A percentile compares a stretch with the other conserved stretches of the same genome.
Conservation (phyloP, 2,888 invertebrate genomes). For the Boloria euphrosyne region DNA sequence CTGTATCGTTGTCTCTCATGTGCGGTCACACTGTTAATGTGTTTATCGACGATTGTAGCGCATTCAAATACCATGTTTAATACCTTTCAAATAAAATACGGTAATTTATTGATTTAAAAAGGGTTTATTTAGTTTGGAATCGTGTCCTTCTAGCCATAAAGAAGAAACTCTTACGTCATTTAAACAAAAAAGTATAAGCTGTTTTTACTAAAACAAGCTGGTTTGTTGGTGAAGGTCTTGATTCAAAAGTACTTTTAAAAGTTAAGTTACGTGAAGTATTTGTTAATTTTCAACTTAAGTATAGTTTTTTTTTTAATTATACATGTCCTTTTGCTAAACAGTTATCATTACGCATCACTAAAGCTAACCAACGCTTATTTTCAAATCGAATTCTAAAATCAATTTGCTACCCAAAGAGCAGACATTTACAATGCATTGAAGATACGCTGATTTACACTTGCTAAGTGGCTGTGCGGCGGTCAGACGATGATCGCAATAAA, state of each 20-base stretch:
- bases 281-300: too few relatives aligned
- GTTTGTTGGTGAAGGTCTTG: too few relatives aligned
- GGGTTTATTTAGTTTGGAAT: too few relatives aligned
- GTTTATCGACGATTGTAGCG: slow-evolving; percentile 32
- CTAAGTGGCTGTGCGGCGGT: slow-evolving; percentile 38
- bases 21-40: slow-evolving; percentile 35
- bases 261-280: too few relatives aligned
- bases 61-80: slow-evolving; percentile 30
- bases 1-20: slow-evolving; percentile 45
- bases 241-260: too few relatives aligned
- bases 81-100: slow-evolving; percentile 4
- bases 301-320: too few relatives aligned
- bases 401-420: slow-evolving; percentile 9
- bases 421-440: slow-evolving; percentile 21
- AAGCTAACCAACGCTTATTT: too few relatives aligned
- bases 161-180: too few relatives aligned
- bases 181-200: neutral
- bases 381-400: neutral
- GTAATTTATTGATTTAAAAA: too few relatives aligned
- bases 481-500: slow-evolving; percentile 41
- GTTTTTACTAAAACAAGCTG: neutral
- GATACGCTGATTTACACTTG: slow-evolving; percentile 37
- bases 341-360: too few relatives aligned
- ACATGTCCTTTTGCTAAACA: too few relatives aligned
- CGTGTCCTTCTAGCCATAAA: too few relatives aligned